Evolutionary conservation across 2,113 vertebrate genomes (phyloP), one percentile per base, ranked within the genome.

Genomic region (Esox niger): DNA sequence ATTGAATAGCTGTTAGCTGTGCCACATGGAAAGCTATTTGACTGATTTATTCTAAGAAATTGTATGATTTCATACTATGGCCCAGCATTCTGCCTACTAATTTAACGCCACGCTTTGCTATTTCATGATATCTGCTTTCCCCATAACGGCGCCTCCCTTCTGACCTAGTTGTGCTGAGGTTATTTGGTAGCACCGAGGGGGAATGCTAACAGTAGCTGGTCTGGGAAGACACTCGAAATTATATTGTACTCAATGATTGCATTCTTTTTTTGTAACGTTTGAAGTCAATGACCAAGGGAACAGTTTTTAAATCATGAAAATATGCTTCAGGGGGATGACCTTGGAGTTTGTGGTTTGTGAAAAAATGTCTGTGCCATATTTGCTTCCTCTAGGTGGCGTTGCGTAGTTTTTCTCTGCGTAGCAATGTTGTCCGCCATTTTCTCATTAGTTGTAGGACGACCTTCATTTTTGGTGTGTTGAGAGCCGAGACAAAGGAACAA

Each of bases 351-450:
- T 46, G 63, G 26, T 33, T 29, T 27, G 47, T 56, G n/a, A 32
- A 29, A 68, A 73, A 69, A 66, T 69, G 29, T 62, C 23, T 23
- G 33, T 56, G 47, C 47, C n/a, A 52, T 21, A 43, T 49, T 64
- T 30, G 9, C 30, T 27, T 64, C 81, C 83, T 79, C 70, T 83
- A 83, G 81, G 79, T 83, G 83, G 81, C 75, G 78, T 77, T 60
- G 63, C 60, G 26, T 66, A 66, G 58, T 70, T 55, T 72, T 58
- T 58, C 68, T 26, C 38, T 26, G 74, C 27, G 64, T 30, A 56
- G 26, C 63, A 29, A 43, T 55, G 33, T 69, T 23, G 71, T 74
- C 82, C 76, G 77, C 84, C 84, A 86, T 86, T 84, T 86, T 84
- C 80, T 86, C 63, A 56, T 64, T 68, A 30, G 32, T 49, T 7